Evolutionary conservation across 1,140 invertebrate species (phyloP), one percentile per base, ranked within the genome.

Genomic region (Asbolus verrucosus): DNA sequence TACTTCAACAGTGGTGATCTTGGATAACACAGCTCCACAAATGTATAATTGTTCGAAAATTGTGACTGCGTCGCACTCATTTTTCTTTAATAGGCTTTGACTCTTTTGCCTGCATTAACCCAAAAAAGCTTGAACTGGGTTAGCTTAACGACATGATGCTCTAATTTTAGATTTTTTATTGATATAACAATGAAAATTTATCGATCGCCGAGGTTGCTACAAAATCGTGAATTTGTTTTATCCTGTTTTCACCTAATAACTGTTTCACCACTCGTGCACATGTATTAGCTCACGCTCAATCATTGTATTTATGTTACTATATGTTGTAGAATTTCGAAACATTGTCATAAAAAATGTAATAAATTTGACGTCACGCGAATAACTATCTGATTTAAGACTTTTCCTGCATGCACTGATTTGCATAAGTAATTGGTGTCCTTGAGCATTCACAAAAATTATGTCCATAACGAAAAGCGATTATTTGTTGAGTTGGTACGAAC

Each of bases 141-240:
- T 6, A 24, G 18, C 2, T 24, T 5, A 27, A 54, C 18, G 33
- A 36, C 6, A 31, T 27, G 21, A 1, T 24, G 46, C 21, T 27
- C 46, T 54, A 54, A 54, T 54, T 30, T 54, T 54, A 54, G 46
- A 27, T 27, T 27, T 54, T 27, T 54, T 24, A 54, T 54, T 54
- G 46, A 54, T 54, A 54, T 54, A 54, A 54, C 46, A 54, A 54
- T 54, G 46, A 27, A 30, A 18, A 6, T 21, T 54, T 54, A 24
- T 54, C 13, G 46, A 54, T 54, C 46, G 27, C n/a, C 11, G n/a
- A 21, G n/a, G 8, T 27, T 24, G 46, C 8, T 27, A 13, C 27
- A 54, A 50, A 54, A 27, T 54, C 18, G 46, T 24, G 13, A 54
- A 54, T 54, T 54, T 54, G 6, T 54, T 31, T 31, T 27, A 30